phyloP scores from a whole-genome alignment of 2,797 vertebrate species.

The Cryptoprocta ferox region DNA sequence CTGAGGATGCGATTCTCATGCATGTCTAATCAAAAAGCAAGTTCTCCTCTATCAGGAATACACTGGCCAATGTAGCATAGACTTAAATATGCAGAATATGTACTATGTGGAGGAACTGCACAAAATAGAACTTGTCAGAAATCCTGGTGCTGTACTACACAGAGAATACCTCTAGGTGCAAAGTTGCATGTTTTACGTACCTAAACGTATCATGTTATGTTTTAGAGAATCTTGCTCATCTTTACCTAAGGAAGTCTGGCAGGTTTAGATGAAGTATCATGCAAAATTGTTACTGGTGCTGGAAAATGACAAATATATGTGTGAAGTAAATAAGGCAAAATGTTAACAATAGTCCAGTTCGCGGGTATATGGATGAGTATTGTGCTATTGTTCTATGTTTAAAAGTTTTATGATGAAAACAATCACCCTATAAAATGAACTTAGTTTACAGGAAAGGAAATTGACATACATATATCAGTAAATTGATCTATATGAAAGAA shows the following conservation, averaged over 20 bases:
- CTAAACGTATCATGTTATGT: not conserved
- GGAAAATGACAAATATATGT: not conserved
- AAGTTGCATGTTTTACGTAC: not conserved
- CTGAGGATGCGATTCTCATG: not conserved
- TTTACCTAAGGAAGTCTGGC: not conserved
- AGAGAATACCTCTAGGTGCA: not conserved
- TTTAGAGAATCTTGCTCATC: not conserved
- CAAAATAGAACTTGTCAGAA: not conserved
- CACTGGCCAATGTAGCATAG: not conserved
- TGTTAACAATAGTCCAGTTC: not conserved
- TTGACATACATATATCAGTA: not conserved
- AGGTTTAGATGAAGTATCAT: not conserved
- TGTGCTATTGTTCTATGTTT: not conserved
- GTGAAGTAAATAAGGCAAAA: not conserved
- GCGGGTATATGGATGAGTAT: not conserved
- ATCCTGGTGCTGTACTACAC: not conserved
- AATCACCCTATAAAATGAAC: not conserved
- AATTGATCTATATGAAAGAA: not conserved
- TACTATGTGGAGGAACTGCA: not conserved
- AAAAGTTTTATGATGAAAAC: slow-evolving; percentile 11
- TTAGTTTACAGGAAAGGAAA: not conserved
- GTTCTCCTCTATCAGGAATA: not conserved
- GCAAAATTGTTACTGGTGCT: not conserved
- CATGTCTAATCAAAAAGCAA: not conserved
- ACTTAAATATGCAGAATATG: not conserved